Conservation (phyloP, 2,888 invertebrate genomes). For the Biston stratarius region DNA sequence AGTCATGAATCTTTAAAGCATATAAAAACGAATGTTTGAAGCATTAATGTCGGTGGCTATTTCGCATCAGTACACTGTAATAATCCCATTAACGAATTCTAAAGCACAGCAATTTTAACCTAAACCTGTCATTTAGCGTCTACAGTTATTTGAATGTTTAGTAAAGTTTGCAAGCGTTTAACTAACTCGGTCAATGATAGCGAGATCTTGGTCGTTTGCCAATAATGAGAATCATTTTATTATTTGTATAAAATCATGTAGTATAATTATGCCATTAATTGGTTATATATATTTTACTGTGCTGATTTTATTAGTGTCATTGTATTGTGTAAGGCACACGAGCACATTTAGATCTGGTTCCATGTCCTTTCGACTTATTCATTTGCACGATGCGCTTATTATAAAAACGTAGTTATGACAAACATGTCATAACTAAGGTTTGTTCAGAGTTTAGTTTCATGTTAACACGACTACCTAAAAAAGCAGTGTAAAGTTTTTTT, state of each 20-base stretch:
- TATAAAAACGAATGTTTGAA: no score
- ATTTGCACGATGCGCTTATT: no score
- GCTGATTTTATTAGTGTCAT: no score
- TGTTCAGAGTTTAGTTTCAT: neutral
- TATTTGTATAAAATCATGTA: constrained; percentile 15
- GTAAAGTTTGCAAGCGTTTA: constrained; percentile 33
- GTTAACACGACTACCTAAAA: no score
- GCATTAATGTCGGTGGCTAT: neutral
- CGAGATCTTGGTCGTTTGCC: constrained; percentile 21
- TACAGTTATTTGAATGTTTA: constrained; percentile 21
- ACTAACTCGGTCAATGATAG: constrained; percentile 44
- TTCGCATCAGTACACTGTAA: constrained; percentile 19
- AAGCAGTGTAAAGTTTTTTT: no score
- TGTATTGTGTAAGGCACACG: no score
- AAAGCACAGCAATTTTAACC: constrained; percentile 14
- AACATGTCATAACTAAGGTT: no score
- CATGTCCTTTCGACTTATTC: no score
- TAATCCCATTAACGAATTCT: constrained; percentile 39
- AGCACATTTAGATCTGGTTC: no score
- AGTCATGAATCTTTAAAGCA: no score
- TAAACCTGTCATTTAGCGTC: constrained; percentile 25
- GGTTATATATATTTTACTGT: no score
- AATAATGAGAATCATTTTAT: constrained; percentile 19
- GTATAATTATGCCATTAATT: neutral
- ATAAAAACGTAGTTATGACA: no score